These are phyloP conservation scores for Drosophila burlai DNA, from an alignment of 1,140 invertebrate species.

Conservation along the genomic window DNA sequence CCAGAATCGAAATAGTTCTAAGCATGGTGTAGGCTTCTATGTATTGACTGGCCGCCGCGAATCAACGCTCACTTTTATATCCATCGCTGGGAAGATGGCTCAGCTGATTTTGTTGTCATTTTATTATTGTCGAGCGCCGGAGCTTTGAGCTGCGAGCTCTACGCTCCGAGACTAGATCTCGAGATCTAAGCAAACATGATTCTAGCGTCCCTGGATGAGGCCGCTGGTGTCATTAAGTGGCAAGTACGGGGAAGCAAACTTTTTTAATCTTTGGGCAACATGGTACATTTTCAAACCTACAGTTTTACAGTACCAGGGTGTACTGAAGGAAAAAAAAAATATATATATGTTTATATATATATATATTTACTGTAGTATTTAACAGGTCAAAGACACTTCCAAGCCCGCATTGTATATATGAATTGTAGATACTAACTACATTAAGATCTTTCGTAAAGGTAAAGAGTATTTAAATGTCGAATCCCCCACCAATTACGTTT, in stretches of 20 bases:
- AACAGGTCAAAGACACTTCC: neutral
- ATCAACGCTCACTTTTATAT: constrained; percentile 62
- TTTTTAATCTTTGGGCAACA: constrained; percentile 10
- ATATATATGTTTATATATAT: no score
- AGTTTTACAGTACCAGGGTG: neutral
- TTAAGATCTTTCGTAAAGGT: neutral
- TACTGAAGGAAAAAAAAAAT: no score
- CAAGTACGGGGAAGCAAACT: constrained; percentile 23
- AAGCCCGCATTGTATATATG: neutral
- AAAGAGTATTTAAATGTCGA: neutral
- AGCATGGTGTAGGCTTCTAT: constrained; percentile 45
- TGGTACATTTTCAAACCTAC: neutral
- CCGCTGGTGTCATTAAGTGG: constrained; percentile 6
- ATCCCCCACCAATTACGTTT: neutral
- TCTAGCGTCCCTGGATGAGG: constrained; percentile 17
- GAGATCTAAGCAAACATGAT: constrained; percentile 63
- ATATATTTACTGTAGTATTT: neutral
- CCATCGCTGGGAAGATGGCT: constrained; percentile 38
- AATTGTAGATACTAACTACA: neutral
- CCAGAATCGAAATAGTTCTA: constrained; percentile 60
- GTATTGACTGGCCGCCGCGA: constrained; percentile 55
- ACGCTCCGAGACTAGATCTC: constrained; percentile 20
- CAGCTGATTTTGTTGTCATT: constrained; percentile 43
- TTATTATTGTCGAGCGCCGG: constrained; percentile 50
- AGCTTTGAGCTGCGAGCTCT: constrained; percentile 25